Base-by-base conservation (phyloP, 2,113 vertebrate species). In the Piaya cayana region DNA sequence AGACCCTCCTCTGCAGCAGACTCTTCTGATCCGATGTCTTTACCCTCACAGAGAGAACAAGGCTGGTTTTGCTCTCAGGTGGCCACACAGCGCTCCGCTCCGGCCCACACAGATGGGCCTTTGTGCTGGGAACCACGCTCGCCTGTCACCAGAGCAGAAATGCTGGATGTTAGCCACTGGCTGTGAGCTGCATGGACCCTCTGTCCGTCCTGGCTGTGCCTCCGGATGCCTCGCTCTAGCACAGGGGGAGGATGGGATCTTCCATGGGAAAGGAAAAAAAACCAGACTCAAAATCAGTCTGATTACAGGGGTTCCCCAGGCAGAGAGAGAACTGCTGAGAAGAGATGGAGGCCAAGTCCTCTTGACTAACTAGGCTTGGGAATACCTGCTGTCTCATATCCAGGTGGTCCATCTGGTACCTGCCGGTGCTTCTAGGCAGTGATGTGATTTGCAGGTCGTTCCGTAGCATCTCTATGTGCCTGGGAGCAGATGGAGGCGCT, bases 381-480 rank as follows among this genome's bases (percentile, higher is more conserved):
- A 95, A 92, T 45, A 86, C 85, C 93, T 94, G 90, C 95, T 95
- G 93, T 88, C 82, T 81, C 69, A 9, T 5, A 93, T 85, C 76
- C 90, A 92, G 95, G 95, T 90, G 92, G 93, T 88, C 95, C 95
- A 95, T 92, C 92, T 97, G 96, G 55, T 92, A 78, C 82, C 89
- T 76, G 91, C 80, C 2, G 5, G 87, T 95, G 92, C 93, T 90
- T 64, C 63, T 0, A 96, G 90, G 87, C 94, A 94, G 56, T 36
- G 93, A 88, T 90, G 94, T 92, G 87, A 96, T 95, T 78, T 93
- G 88, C 79, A 71, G 85, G 90, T 88, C 92, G 87, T 90, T 75
- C 88, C 78, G 90, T 43, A 86, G 88, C 82, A 86, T 86, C 64
- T 71, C 92, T 83, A 68, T 85, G 60, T 27, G 72, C 60, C 5